Conservation (phyloP, 2,888 invertebrate species). For the Punctoribates punctum region DNA sequence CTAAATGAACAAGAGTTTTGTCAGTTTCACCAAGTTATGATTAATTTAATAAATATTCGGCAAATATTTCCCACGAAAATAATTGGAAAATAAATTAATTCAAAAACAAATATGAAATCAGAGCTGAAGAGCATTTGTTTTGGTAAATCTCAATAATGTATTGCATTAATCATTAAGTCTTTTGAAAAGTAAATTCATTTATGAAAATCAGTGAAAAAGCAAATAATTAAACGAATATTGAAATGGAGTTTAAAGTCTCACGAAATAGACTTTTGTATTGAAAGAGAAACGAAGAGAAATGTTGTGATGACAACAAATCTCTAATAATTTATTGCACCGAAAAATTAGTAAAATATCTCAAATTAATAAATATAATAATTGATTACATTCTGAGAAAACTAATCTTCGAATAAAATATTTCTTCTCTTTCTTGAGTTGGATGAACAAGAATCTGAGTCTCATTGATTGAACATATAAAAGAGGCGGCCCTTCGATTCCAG, state of each 20-base stretch:
- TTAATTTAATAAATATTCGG: no score
- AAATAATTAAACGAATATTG: background rate
- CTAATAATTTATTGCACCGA: slow-evolving; percentile 33
- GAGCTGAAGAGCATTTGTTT: background rate
- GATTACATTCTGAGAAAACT: slow-evolving; percentile 25
- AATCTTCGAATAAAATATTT: slow-evolving; percentile 8
- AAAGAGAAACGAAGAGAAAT: background rate
- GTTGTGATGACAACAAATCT: slow-evolving; percentile 30
- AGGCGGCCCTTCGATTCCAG: background rate
- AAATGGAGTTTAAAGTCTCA: slow-evolving; percentile 5
- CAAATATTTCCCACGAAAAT: background rate
- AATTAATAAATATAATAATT: slow-evolving; percentile 37
- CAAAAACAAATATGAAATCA: slow-evolving; percentile 25
- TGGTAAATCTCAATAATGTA: background rate
- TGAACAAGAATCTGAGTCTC: background rate
- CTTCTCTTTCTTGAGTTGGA: background rate
- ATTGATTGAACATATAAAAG: slow-evolving; percentile 33
- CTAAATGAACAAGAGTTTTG: slow-evolving; percentile 46
- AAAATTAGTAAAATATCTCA: slow-evolving; percentile 33
- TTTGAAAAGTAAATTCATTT: no score
- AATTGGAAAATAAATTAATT: background rate
- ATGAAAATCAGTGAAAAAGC: no score
- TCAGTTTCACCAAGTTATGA: background rate
- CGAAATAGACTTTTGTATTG: slow-evolving; percentile 18
- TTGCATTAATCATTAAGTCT: background rate